Percentiles rank a stretch among this genome's conserved stretches.
Evolutionary conservation across 2,888 invertebrate species (phyloP).

Genomic region (Yponomeuta plumbellus): DNA sequence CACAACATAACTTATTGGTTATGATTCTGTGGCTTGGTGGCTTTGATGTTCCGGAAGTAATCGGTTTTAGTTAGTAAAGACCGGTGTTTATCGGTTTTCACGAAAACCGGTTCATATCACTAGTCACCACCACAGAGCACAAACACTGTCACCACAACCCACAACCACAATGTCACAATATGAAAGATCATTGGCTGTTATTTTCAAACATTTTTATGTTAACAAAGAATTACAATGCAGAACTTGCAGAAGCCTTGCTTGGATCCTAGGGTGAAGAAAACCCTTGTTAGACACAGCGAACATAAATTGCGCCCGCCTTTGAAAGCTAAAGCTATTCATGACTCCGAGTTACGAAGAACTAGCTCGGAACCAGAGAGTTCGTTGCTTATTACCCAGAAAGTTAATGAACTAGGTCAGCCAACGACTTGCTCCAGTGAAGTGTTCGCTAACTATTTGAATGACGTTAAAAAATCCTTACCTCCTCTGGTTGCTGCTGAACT

Average conservation of each 20-base stretch:
- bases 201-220: background rate
- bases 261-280: conserved; percentile 62
- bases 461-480: conserved; percentile 40
- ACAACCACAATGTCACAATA: background rate
- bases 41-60: too few species aligned
- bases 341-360: conserved; percentile 34
- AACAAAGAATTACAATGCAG: conserved; percentile 35
- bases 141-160: too few species aligned
- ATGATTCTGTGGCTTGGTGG: too few species aligned
- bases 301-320: conserved; percentile 36
- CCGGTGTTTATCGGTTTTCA: background rate
- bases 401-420: conserved; percentile 45
- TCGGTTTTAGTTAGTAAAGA: too few species aligned
- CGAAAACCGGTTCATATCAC: background rate
- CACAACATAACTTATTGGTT: too few species aligned
- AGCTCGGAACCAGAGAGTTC: conserved; percentile 24
- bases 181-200: background rate
- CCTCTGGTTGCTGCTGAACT: conserved; percentile 31
- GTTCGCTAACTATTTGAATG: conserved; percentile 52
- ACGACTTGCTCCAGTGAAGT: conserved; percentile 57
- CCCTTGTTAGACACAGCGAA: conserved; percentile 54
- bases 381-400: conserved; percentile 29
- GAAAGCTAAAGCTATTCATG: conserved; percentile 36
- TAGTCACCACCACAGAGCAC: too few species aligned
- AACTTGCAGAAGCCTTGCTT: conserved; percentile 48